Base-by-base conservation (phyloP, 1,140 invertebrate genomes). In the Oedothorax gibbosus region DNA sequence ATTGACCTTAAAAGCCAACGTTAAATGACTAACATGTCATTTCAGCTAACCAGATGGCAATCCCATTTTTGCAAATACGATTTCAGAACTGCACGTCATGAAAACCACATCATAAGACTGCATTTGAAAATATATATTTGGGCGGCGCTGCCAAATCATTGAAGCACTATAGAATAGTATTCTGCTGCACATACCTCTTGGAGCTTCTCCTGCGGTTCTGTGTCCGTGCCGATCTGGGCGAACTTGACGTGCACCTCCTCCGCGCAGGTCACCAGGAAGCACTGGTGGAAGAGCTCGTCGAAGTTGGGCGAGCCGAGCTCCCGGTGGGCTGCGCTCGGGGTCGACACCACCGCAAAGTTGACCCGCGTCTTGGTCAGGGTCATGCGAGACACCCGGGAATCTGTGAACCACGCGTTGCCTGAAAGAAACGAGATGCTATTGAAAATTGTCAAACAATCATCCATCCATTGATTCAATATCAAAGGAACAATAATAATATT, bases 241-340 rank as follows among this genome's bases (percentile, higher is more conserved):
- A 80, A 86, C 53, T 80, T 86, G 2, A 75, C 68, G 51, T 86
- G 77, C 12, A 20, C 75, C 12, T 86, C 85, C 21, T 86, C 85
- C 57, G 69, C 9, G 53, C 85, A 86, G 8, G 65, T 68, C 2
- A 62, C 56, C 7, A 86, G 53, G 54, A 86, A 86, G 12, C 68
- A 66, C 12, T 86, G 73, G 21, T 73, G 64, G 76, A 86, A 75
- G 14, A 86, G 60, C 20, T 86, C 76, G 57, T 64, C 18, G 18
- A 86, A 86, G 60, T 80, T 80, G 0, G 69, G 76, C 18, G 69
- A 50, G 11, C 20, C 21, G 14, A 86, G 53, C 57, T 60, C 60
- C 10, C 65, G 64, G 14, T 75, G 69, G 20, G 80, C 76, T 21
- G 50, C n/a, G 53, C 18, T 50, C 7, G 85, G 85, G 12, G 69